These are phyloP conservation scores for Lampris megalopsis DNA, from an alignment of 2,113 vertebrate species.

Conservation along the genomic window DNA sequence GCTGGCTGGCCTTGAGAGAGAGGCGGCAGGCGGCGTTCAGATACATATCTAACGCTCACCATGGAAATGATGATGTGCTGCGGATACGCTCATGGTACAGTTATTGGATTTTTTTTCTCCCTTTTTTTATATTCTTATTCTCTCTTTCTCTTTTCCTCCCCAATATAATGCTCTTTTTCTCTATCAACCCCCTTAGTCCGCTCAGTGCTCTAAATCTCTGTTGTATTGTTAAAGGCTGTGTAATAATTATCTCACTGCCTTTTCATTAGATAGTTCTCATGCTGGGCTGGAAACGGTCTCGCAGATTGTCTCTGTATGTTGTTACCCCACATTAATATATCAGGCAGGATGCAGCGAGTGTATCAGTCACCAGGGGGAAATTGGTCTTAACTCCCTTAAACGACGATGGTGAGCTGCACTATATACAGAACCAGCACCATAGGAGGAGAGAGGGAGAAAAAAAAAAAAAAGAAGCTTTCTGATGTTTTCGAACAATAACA, in stretches of 20 bases:
- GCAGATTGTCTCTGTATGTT: constrained; percentile 54
- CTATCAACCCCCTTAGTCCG: constrained; percentile 34
- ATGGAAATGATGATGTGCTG: constrained; percentile 65
- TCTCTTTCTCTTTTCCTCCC: constrained; percentile 30
- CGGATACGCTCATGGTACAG: constrained; percentile 60
- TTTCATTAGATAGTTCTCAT: constrained; percentile 68
- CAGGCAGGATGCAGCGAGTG: constrained; percentile 36
- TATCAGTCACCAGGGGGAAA: constrained; percentile 55
- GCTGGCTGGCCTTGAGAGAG: constrained; percentile 76
- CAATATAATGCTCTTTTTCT: constrained; percentile 49
- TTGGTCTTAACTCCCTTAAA: constrained; percentile 50
- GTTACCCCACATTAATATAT: constrained; percentile 48
- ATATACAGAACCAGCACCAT: constrained; percentile 15
- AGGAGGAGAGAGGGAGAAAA: neutral
- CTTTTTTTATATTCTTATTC: constrained; percentile 27
- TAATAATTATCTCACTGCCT: constrained; percentile 60
- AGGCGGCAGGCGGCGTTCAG: constrained; percentile 70
- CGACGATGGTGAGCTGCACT: constrained; percentile 1
- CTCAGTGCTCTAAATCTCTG: constrained; percentile 40
- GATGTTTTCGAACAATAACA: too few species aligned
- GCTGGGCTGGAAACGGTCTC: constrained; percentile 55
- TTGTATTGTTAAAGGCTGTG: constrained; percentile 64
- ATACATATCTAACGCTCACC: constrained; percentile 76
- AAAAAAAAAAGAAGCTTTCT: too few species aligned
- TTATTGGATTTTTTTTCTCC: constrained; percentile 47